These are phyloP conservation scores for Seriola quinqueradiata DNA, from an alignment of 2,113 vertebrate species.

Conservation along the genomic window DNA sequence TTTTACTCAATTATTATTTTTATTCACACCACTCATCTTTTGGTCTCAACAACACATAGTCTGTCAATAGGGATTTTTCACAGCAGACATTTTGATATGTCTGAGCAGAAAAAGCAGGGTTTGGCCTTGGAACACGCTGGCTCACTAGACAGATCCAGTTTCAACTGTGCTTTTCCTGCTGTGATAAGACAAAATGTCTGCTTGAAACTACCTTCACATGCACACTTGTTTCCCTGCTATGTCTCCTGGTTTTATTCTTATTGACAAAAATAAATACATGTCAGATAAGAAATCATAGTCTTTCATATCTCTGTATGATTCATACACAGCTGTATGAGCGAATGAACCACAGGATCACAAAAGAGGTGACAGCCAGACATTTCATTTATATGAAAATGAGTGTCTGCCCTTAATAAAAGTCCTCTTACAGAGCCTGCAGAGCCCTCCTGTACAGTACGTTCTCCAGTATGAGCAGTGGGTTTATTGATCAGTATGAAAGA, in stretches of 20 bases:
- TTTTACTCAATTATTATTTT: no score
- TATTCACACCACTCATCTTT: no score
- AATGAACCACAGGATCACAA: conserved; percentile 1
- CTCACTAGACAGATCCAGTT: neutral
- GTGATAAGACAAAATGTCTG: neutral
- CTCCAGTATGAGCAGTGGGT: neutral
- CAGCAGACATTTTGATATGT: neutral
- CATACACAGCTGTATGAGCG: neutral
- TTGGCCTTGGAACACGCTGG: neutral
- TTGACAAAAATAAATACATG: neutral
- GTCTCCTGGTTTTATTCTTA: neutral
- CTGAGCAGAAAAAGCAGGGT: neutral
- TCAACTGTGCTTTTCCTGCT: neutral
- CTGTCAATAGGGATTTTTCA: neutral
- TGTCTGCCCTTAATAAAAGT: neutral
- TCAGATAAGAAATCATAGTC: neutral
- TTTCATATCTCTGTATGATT: neutral
- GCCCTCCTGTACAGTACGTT: neutral
- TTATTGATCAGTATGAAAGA: neutral
- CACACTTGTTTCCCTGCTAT: neutral
- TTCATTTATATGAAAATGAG: neutral
- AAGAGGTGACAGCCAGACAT: neutral
- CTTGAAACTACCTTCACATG: neutral
- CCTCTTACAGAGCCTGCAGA: neutral
- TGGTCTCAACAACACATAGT: neutral